Conservation (phyloP, 2,113 vertebrate genomes). For the Microcebus jonahi region DNA sequence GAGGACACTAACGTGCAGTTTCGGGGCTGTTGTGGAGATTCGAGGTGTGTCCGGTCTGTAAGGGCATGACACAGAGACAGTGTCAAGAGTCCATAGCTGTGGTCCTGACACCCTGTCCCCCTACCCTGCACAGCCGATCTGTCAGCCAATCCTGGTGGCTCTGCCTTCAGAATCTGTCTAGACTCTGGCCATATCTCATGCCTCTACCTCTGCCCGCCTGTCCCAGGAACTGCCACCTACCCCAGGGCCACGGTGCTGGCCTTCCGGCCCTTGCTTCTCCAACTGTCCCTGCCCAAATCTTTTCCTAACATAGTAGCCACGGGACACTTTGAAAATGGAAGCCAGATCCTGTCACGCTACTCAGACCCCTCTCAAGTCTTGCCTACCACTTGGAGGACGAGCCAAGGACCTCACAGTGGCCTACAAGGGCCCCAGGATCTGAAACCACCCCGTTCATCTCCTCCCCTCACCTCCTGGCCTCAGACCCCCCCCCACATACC, state of each 20-base stretch:
- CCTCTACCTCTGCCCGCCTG: background rate
- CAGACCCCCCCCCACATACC: background rate
- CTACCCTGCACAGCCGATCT: rapidly evolving
- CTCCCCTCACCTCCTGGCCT: background rate
- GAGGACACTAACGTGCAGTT: background rate
- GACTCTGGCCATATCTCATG: background rate
- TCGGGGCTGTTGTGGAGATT: background rate
- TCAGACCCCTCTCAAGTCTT: background rate
- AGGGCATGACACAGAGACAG: background rate
- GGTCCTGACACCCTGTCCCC: too few species aligned
- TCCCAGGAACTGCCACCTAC: background rate
- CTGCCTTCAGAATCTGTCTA: background rate
- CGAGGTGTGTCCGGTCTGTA: background rate
- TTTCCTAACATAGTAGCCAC: background rate
- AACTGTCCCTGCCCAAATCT: too few species aligned
- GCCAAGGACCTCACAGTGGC: background rate
- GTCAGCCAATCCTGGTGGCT: background rate
- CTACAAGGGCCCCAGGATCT: background rate
- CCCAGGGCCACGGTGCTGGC: background rate
- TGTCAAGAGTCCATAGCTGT: background rate
- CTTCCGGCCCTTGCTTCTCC: too few species aligned
- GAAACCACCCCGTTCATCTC: rapidly evolving
- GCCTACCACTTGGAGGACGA: background rate
- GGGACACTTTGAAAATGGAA: background rate
- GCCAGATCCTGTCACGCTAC: background rate